Evolutionary conservation across 2,113 vertebrate species (phyloP), one percentile per base, ranked within the genome.

Genomic region (Seriola quinqueradiata): DNA sequence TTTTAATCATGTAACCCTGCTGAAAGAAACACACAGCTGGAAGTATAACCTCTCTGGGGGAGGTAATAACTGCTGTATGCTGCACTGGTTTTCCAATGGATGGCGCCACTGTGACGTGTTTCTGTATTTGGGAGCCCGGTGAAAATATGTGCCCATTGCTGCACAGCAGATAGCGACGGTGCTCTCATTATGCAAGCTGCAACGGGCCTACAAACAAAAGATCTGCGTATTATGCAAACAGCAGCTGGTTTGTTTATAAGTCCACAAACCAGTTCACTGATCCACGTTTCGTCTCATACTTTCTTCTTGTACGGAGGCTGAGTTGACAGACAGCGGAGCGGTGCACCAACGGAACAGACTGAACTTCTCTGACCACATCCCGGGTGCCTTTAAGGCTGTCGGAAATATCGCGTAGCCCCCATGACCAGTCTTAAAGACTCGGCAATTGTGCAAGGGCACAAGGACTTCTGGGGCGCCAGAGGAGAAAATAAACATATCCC

Each of bases 291-390:
- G 17, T 19, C 1, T 44, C 0, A 4, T 17, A 42, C 25, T 54
- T 32, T 16, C 23, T 13, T 32, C 11, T 13, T n/a, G 23, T 4
- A 8, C 2, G 8, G 52, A n/a, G 52, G 52, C 9, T 54, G 52
- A 63, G 54, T 16, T 71, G 63, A 57, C 36, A 46, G 25, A 54
- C 34, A 10, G 13, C 3, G 19, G 46, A 16, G 36, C 21, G 21
- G 21, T 1, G 48, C 0, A 0, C 2, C 1, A 28, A 0, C 1
- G 7, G 52, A 75, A 75, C 64, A 57, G 9, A 36, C 60, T 72
- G 70, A 82, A 88, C 82, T 81, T 84, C 58, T 72, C 55, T 68
- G 75, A 79, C 60, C 86, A 58, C 66, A 44, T 75, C 57, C 60
- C 11, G 17, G 75, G 0, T 76, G 75, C 75, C 10, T 83, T 88